Conservation (phyloP, 2,113 vertebrate species). For the Bufo gargarizans region DNA sequence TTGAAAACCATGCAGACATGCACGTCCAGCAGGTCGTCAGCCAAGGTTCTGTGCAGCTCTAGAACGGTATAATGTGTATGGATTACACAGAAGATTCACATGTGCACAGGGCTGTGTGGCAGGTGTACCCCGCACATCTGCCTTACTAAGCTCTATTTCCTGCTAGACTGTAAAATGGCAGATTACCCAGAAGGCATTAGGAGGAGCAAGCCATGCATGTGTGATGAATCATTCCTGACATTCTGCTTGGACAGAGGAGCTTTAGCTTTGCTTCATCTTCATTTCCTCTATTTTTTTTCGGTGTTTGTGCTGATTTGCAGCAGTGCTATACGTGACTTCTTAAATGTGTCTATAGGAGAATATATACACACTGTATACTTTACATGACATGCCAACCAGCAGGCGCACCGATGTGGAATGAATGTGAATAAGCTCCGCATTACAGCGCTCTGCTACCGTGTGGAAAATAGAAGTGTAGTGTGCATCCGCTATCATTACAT, state of each 20-base stretch:
- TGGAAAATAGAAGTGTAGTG: neutral
- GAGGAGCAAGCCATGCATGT: conserved; percentile 30
- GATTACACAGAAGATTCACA: too few species aligned
- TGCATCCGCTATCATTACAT: neutral
- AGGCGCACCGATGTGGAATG: conserved; percentile 16
- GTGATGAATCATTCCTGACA: conserved; percentile 47
- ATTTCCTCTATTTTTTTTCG: neutral
- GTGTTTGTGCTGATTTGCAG: conserved; percentile 10
- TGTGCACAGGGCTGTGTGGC: neutral
- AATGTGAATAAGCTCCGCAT: neutral
- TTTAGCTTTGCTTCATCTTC: conserved; percentile 15
- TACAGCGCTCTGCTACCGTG: neutral
- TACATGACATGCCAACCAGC: neutral
- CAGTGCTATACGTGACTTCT: conserved; percentile 27
- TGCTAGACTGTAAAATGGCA: conserved; percentile 32
- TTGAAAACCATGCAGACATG: too few species aligned
- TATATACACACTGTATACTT: conserved; percentile 9
- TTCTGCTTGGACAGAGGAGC: conserved; percentile 30
- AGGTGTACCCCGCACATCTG: neutral
- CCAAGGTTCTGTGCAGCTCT: too few species aligned
- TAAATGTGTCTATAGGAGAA: conserved; percentile 20
- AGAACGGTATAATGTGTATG: too few species aligned
- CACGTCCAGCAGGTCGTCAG: too few species aligned
- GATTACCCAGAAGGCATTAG: conserved; percentile 27
- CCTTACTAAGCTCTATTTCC: neutral